Base-by-base conservation (phyloP, 2,797 vertebrate species). In the Enteromius radiatus region DNA sequence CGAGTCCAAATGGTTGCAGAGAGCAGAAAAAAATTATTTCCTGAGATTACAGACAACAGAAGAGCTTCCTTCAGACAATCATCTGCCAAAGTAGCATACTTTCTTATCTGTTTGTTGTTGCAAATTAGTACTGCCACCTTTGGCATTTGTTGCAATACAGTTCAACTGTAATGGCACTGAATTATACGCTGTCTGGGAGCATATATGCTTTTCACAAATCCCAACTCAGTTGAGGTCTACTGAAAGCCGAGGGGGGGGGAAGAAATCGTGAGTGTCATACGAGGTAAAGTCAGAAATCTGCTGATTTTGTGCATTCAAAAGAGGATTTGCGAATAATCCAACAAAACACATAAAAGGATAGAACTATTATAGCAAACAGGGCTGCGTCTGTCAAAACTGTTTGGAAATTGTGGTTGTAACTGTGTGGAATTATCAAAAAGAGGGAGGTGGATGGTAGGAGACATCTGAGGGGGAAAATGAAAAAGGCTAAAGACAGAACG, bases 151-250 rank as follows among this genome's bases (percentile, higher is more conserved):
- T 74, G 19, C 52, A 54, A 75, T 67, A 52, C 45, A 81, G 54
- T 61, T 68, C n/a, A 73, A 26, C n/a, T 5, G 38, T 65, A 82
- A 78, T 74, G 65, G 12, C 59, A 19, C 21, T 78, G 67, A 47
- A 85, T 85, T 85, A 82, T 63, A 36, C 36, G 36, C 28, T 65
- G 68, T 82, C 84, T 82, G 54, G 0, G 33, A 81, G 19, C 61
- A 36, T 78, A 54, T 73, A 73, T 31, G 59, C 45, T 71, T 77
- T 82, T 74, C 49, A 67, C 67, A 82, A 85, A 85, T 78, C 80
- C 63, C 84, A 78, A 43, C 56, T 33, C 65, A 67, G 47, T 26
- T 82, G 47, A 68, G 23, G 17, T 52, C 59, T 81, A 8, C 77
- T 43, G 49, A 71, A 71, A 33, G 21, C 23, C 7, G 0, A 19